Evolutionary conservation across 2,888 invertebrate species (phyloP).

Genomic region (Nomada ferruginata): DNA sequence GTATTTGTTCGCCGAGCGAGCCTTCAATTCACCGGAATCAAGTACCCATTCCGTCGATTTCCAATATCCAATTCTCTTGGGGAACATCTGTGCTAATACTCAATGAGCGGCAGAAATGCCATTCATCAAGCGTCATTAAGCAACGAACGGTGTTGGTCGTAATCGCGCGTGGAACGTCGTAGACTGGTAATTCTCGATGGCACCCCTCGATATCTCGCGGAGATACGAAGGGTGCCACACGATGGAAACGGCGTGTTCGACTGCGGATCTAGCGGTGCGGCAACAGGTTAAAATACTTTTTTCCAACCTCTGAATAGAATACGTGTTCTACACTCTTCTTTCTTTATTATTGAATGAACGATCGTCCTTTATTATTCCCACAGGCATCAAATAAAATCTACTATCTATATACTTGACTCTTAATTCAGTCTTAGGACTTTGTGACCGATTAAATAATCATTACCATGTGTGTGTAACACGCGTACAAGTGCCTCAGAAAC

Average conservation of each 20-base stretch:
- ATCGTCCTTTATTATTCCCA: background rate
- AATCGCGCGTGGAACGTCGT: slow-evolving; percentile 22
- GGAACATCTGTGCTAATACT: slow-evolving; percentile 46
- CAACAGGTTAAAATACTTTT: slow-evolving; percentile 48
- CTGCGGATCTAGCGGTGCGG: slow-evolving; percentile 1
- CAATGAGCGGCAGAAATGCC: slow-evolving; percentile 47
- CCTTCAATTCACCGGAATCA: slow-evolving; percentile 28
- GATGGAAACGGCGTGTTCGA: background rate
- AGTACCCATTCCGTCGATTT: slow-evolving; percentile 38
- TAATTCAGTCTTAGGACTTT: too few species aligned
- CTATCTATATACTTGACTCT: too few species aligned
- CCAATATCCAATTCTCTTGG: slow-evolving; percentile 58
- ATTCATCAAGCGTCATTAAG: slow-evolving; percentile 60
- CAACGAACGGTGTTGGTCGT: slow-evolving; percentile 37
- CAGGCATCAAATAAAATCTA: too few species aligned
- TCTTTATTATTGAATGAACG: background rate
- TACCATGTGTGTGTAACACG: too few species aligned
- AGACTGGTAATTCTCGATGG: slow-evolving; percentile 56
- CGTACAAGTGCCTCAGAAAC: too few species aligned
- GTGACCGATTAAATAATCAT: too few species aligned
- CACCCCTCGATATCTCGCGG: slow-evolving; percentile 9
- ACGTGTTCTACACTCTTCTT: background rate
- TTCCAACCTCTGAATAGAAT: background rate
- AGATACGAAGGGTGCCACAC: background rate
- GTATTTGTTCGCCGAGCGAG: slow-evolving; percentile 29